Base-by-base conservation (phyloP, 1,140 invertebrate species). In the Drosophila carrolli region DNA sequence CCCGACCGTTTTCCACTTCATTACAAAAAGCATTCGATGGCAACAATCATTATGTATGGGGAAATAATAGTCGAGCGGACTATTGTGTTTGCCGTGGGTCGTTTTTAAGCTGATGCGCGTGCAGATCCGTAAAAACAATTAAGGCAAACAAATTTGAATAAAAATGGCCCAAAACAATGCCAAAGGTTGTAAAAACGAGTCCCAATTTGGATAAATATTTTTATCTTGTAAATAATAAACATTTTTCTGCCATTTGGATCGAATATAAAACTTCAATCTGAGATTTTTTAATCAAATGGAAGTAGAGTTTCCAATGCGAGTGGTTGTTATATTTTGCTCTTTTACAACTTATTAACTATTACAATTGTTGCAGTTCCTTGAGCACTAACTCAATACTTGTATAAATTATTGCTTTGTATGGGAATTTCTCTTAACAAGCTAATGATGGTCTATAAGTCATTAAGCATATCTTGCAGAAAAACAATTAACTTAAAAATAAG, bases 111-210 rank as follows among this genome's bases (percentile, higher is more conserved):
- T 66, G 40, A 55, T 41, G 60, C 48, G 47, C 51, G 47, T 67
- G 65, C 80, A 62, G 40, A 37, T 72, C 61, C 68, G 66, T 60
- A 57, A 68, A 66, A 50, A 71, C 75, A 75, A 70, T 79, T 79
- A 55, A 35, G 44, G 19, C 53, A 63, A 77, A 63, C 44, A 63
- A 41, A 63, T 73, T 84, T 76, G 35, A 67, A 62, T 56, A 50
- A 48, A 75, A 62, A 44, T 41, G 46, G 59, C 10, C 47, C 16
- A n/a, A 41, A 9, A 11, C 61, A 58, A 43, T 37, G 41, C n/a
- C 41, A 16, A 62, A n/a, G 13, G 8, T 14, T 11, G 43, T 38
- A 27, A 16, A 53, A 50, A 29, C 14, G 37, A 47, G 4, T 51
- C 35, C 41, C 47, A 41, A 35, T 44, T 51, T n/a, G 7, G n/a